Percentiles rank a stretch among this genome's conserved stretches.
Conservation (phyloP, 2,113 vertebrate species). For the Pitta sordida region DNA sequence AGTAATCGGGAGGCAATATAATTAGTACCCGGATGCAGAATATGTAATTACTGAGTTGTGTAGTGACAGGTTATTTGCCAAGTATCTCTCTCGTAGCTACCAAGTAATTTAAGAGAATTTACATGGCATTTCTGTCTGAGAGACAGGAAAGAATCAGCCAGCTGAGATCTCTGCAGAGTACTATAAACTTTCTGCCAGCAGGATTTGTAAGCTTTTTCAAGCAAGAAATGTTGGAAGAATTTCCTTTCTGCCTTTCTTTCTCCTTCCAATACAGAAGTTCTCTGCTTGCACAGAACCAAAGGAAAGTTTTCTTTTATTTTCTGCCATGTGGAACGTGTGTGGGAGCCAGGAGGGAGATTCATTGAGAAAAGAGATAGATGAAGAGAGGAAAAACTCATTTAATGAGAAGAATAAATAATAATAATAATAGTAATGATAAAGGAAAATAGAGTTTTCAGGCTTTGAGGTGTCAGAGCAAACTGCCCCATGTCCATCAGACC, state of each 20-base stretch:
- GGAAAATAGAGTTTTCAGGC: neutral
- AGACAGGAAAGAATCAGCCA: neutral
- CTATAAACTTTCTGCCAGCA: slow-evolving; percentile 21
- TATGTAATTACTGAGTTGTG: slow-evolving; percentile 26
- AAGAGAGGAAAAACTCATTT: neutral
- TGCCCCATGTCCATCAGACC: neutral
- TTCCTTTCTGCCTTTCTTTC: neutral
- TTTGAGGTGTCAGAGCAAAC: neutral
- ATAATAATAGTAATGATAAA: no score
- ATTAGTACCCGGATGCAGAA: slow-evolving; percentile 47
- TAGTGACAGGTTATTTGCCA: slow-evolving; percentile 19
- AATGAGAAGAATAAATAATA: neutral
- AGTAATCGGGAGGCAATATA: slow-evolving; percentile 13
- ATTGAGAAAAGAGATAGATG: neutral
- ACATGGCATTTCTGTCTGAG: slow-evolving; percentile 9
- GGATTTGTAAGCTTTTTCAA: slow-evolving; percentile 1
- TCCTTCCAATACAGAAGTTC: neutral
- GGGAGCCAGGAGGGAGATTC: neutral
- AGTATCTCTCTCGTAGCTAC: slow-evolving; percentile 10
- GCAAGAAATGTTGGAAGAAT: neutral
- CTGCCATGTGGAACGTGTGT: neutral
- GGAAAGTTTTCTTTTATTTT: neutral
- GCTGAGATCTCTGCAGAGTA: slow-evolving; percentile 10
- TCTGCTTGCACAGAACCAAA: neutral
- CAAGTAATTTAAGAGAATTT: slow-evolving; percentile 42